Base-by-base conservation (phyloP, 23 tunicate genomes). In the Styela clava region DNA sequence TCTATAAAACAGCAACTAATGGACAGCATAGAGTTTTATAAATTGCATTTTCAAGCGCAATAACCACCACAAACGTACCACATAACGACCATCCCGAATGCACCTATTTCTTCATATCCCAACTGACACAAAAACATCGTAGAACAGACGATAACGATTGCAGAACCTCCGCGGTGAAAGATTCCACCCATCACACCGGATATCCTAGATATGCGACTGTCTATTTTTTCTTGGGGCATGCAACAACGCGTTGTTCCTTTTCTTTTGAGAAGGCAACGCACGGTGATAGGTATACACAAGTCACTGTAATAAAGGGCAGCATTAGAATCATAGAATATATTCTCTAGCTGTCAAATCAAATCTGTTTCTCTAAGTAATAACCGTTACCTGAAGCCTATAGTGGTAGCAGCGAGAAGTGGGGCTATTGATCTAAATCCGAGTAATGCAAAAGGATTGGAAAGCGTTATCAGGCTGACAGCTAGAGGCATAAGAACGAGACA, bases 121-220 rank as follows among this genome's bases (percentile, higher is more conserved):
- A 44, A 16, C 44, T 52, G 81, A 16, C 22, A 21, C 31, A 76
- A 12, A 44, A 36, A 76, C 27, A 76, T 52, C 64, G 81, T 44
- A 7, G 65, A 44, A 56, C 81, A 76, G 12, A 56, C 52, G 25
- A 76, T 36, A 24, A 76, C 21, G 27, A 76, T 76, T 27, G 81
- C 81, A 22, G 81, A 33, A 25, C 81, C 81, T 22, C 62, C 81
- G 64, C 81, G 64, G 24, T 76, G 64, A 76, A 76, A 76, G 9
- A 76, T 76, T 9, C 63, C 81, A 16, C 81, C 81, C 64, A 76
- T 1, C 64, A 44, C 81, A 24, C 33, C 30, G 25, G 81, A 76
- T 1, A 44, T 26, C 21, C 81, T 25, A 16, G 52, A 52, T 52
- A 76, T 44, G 12, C 81, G 64, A 20, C 81, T 25, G 31, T 76